phyloP scores from a whole-genome alignment of 2,888 invertebrate genomes.

The Camponotus fellah region DNA sequence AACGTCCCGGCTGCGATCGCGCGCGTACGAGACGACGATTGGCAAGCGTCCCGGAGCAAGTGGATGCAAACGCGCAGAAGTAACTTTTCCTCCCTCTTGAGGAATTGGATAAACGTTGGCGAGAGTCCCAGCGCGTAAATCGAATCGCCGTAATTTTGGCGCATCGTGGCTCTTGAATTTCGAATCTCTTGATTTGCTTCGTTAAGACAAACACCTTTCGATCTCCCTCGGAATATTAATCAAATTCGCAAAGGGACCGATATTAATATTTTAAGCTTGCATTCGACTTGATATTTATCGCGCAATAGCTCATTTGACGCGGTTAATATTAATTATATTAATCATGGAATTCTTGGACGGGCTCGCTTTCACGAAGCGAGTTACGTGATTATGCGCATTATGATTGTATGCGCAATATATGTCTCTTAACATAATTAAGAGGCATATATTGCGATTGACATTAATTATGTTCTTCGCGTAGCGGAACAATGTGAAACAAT shows the following conservation, averaged over 20 bases:
- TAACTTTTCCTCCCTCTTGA: constrained; percentile 63
- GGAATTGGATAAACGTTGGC: constrained; percentile 52
- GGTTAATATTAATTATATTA: background rate
- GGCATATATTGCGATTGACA: constrained; percentile 54
- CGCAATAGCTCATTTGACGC: background rate
- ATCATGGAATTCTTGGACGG: background rate
- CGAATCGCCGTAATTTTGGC: constrained; percentile 37
- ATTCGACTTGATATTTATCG: background rate
- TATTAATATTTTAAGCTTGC: background rate
- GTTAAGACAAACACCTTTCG: constrained; percentile 23
- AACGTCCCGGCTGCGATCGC: constrained; percentile 65
- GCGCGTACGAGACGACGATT: constrained; percentile 43
- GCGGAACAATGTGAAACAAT: constrained; percentile 74
- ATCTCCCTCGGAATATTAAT: constrained; percentile 7
- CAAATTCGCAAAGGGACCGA: background rate
- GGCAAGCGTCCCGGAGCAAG: constrained; percentile 36
- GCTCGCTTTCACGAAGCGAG: background rate
- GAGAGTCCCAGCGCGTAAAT: constrained; percentile 39
- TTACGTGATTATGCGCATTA: background rate
- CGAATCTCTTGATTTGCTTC: constrained; percentile 22
- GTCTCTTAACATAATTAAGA: constrained; percentile 60
- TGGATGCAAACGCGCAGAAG: constrained; percentile 19
- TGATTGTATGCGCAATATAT: too few relatives aligned
- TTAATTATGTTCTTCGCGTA: constrained; percentile 62
- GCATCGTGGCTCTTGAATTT: background rate